These are phyloP conservation scores for Heterochromis multidens DNA, from an alignment of 2,113 vertebrate genomes.

Conservation along the genomic window DNA sequence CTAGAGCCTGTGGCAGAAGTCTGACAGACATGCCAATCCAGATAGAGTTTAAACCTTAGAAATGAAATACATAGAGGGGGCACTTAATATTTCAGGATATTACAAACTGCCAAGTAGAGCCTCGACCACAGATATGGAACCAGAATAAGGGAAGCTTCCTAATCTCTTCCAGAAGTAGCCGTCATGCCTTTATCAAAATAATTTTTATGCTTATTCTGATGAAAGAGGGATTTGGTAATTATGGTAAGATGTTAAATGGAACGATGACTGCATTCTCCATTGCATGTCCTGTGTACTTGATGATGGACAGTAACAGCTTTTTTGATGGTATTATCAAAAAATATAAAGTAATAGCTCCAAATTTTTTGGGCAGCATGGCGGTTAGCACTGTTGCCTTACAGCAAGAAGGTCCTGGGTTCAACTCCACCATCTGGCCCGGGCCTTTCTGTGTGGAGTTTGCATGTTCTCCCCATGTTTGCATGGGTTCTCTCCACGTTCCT, in stretches of 20 bases:
- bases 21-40: slow-evolving; percentile 14
- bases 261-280: not conserved
- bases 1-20: slow-evolving; percentile 22
- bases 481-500: too few relatives aligned
- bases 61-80: slow-evolving; percentile 38
- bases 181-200: not conserved
- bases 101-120: slow-evolving; percentile 4
- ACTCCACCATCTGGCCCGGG: too few relatives aligned
- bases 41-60: slow-evolving; percentile 45
- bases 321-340: not conserved
- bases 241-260: not conserved
- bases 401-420: too few relatives aligned
- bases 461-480: too few relatives aligned
- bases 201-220: slow-evolving; percentile 10
- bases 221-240: slow-evolving; percentile 24
- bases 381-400: too few relatives aligned
- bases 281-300: not conserved
- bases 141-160: not conserved
- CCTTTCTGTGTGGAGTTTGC: too few relatives aligned
- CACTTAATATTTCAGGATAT: slow-evolving; percentile 39
- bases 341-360: not conserved
- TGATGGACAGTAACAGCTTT: not conserved
- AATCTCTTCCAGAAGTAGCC: slow-evolving; percentile 45
- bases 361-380: too few relatives aligned
- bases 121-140: slow-evolving; percentile 28